These are phyloP conservation scores for Xestia xanthographa DNA, from an alignment of 2,888 invertebrate species.

Conservation along the genomic window DNA sequence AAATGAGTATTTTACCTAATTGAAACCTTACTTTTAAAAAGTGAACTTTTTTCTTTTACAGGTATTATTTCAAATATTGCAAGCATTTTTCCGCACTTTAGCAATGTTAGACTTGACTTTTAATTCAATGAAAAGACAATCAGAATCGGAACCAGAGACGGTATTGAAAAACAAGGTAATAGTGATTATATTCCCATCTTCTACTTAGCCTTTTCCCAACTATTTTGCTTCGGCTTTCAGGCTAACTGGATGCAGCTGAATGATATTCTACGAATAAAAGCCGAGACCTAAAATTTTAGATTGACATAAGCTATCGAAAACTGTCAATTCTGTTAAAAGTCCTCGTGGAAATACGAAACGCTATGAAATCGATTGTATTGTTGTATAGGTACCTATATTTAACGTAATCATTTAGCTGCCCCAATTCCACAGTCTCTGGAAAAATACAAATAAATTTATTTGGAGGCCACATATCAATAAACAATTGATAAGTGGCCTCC, in stretches of 20 bases:
- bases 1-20: neutral
- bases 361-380: neutral
- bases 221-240: neutral
- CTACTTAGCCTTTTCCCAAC: too few species aligned
- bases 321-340: neutral
- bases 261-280: neutral
- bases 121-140: neutral
- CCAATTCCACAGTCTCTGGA: neutral
- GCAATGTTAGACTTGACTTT: neutral
- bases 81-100: slow-evolving; percentile 11
- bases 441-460: too few species aligned
- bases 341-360: neutral
- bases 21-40: neutral
- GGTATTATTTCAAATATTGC: slow-evolving; percentile 4
- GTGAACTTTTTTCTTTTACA: neutral
- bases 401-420: neutral
- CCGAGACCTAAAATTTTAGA: neutral
- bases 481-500: neutral
- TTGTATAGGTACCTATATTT: too few species aligned
- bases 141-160: neutral
- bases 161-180: neutral
- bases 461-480: too few species aligned
- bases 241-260: neutral
- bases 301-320: neutral
- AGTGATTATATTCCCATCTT: neutral